Evolutionary conservation across 2,888 invertebrate genomes (phyloP), one percentile per base, ranked within the genome.

Genomic region (Cristatella mucedo): DNA sequence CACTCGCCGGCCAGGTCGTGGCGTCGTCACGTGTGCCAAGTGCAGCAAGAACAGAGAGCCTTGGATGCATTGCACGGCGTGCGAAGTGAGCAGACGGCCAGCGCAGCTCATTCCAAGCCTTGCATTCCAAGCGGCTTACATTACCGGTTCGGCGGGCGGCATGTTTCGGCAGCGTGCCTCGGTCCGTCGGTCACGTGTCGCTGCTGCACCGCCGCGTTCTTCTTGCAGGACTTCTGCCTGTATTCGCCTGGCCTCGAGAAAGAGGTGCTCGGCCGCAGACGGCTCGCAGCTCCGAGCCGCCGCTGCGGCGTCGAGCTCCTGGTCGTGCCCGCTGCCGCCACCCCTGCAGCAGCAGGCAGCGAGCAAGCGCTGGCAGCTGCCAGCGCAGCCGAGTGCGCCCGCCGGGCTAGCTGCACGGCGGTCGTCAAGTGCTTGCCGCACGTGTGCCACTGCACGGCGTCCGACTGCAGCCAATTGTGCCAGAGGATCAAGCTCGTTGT

Each of bases 401-500:
- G 85, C 52, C 82, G 84, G 54, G 57, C 62, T 48, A 85, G 85
- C 49, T 85, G 91, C 61, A 86, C 91, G 65, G 74, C 87, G 44
- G 91, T 89, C 69, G 91, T 91, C 57, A 77, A 79, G 54, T 85
- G 86, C 33, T 71, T 91, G 73, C 82, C 95, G 54, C 87, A 99
- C 72, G 84, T 97, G 47, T 85, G 93, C 70, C 86, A 87, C 65
- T 93, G 93, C 64, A 77, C 91, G 61, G 95, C 99, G 71, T 95
- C 95, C 48, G 97, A 99, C 71, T 99, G 97, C 69, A 78, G 91
- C 45, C 72, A 91, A 53, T 84, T 87, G 18, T 99, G 97, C 69
- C 83, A 86, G 71, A 95, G 91, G 75, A 97, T 99, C 95, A 97
- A 95, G 70, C 77, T 89, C 41, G 91, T 97, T 29, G 89, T 97